These are phyloP conservation scores for Eristalinus aeneus DNA, from an alignment of 2,888 invertebrate species.

Conservation along the genomic window DNA sequence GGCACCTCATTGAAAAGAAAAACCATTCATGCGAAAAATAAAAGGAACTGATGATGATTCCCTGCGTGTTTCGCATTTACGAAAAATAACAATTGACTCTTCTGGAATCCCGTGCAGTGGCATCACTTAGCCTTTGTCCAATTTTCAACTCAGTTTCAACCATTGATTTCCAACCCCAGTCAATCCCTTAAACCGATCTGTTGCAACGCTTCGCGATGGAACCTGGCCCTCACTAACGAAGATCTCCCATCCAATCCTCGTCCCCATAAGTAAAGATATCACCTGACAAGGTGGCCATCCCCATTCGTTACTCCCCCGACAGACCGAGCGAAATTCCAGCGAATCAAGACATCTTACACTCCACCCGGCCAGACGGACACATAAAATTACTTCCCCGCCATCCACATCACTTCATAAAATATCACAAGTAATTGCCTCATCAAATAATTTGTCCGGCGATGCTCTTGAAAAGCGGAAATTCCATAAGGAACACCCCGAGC, in stretches of 20 bases:
- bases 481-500: conserved; percentile 44
- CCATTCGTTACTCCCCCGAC: neutral
- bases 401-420: conserved; percentile 53
- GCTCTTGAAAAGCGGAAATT: conserved; percentile 44
- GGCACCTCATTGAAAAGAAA: too few species aligned
- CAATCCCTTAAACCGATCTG: too few species aligned
- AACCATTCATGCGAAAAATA: too few species aligned
- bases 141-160: too few species aligned
- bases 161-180: too few species aligned
- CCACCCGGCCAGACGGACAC: neutral
- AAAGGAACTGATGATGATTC: too few species aligned
- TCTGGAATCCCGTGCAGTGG: too few species aligned
- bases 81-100: too few species aligned
- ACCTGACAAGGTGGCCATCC: neutral
- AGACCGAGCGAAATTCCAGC: neutral
- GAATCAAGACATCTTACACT: neutral
- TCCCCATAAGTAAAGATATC: neutral
- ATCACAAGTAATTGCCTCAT: conserved; percentile 58
- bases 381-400: conserved; percentile 27
- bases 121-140: too few species aligned
- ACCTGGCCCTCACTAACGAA: too few species aligned
- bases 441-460: conserved; percentile 61
- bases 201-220: too few species aligned
- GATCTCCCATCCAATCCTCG: neutral
- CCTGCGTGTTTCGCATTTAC: too few species aligned